Evolutionary conservation across 2,797 vertebrate genomes (phyloP).

Genomic region (Pseudopleuronectes americanus): DNA sequence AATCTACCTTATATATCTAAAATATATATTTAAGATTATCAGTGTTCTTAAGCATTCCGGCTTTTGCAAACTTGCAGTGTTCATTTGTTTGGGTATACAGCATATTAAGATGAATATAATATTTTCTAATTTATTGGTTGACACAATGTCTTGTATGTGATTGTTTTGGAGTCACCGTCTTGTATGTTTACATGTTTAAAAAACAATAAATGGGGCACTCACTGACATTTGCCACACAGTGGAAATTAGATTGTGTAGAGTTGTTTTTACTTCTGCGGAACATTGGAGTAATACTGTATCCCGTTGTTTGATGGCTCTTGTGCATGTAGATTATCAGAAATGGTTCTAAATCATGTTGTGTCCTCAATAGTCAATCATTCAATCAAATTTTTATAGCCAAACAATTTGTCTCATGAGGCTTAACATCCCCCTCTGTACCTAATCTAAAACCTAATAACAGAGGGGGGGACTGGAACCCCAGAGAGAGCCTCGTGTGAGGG

Average conservation of each 20-base stretch:
- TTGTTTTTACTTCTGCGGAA: background rate
- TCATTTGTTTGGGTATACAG: conserved; percentile 73
- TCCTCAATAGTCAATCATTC: background rate
- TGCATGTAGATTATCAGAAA: too few relatives aligned
- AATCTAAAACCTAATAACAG: too few relatives aligned
- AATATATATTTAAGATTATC: conserved; percentile 76
- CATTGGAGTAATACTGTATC: background rate
- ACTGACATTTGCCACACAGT: conserved; percentile 61
- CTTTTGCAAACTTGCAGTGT: conserved; percentile 78
- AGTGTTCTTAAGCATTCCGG: conserved; percentile 84
- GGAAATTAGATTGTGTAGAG: background rate
- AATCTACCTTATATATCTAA: conserved; percentile 69
- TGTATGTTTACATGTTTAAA: conserved; percentile 86
- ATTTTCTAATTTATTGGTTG: conserved; percentile 80
- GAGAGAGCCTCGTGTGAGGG: too few relatives aligned
- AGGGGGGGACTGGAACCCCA: too few relatives aligned
- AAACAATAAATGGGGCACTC: conserved; percentile 79
- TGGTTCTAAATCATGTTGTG: background rate
- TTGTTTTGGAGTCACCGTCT: conserved; percentile 83
- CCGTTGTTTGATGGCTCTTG: too few relatives aligned
- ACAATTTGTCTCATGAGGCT: too few relatives aligned
- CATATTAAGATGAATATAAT: conserved; percentile 66
- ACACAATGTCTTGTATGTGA: conserved; percentile 80
- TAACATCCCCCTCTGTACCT: too few relatives aligned
- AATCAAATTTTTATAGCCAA: too few relatives aligned